Conservation (phyloP, 92 coral and sea anemone species). For the Phenganax marumi region DNA sequence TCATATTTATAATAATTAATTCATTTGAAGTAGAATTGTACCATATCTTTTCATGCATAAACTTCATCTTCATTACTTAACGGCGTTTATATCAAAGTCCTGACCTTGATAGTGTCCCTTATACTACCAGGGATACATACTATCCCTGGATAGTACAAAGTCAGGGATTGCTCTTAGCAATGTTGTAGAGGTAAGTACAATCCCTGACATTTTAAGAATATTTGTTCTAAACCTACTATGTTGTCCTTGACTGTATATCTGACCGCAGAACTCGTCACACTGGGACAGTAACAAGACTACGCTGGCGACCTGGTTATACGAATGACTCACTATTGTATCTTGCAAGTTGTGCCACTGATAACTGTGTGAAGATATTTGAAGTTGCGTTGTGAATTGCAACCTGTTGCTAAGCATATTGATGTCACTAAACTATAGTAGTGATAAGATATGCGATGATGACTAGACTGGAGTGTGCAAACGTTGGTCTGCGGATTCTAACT, state of each 20-base stretch:
- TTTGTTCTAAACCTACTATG: neutral
- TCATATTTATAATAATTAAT: too few species aligned
- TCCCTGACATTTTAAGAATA: neutral
- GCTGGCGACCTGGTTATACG: conserved; percentile 67
- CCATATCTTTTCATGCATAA: too few species aligned
- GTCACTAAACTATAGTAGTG: neutral
- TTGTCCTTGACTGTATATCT: conserved; percentile 45
- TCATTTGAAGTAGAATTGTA: too few species aligned
- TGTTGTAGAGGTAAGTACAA: too few species aligned
- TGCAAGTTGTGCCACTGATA: conserved; percentile 81
- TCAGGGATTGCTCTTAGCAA: too few species aligned
- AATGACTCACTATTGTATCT: conserved; percentile 45
- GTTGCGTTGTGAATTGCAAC: conserved; percentile 4
- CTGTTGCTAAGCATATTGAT: neutral
- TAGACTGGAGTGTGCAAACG: too few species aligned
- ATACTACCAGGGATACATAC: too few species aligned
- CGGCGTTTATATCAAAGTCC: too few species aligned
- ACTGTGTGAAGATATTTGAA: conserved; percentile 70
- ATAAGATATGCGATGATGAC: neutral
- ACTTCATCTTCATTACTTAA: too few species aligned
- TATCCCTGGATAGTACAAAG: too few species aligned
- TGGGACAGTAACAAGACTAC: conserved; percentile 73
- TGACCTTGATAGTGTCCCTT: too few species aligned
- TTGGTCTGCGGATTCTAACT: too few species aligned
- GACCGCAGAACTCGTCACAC: conserved; percentile 70